Conservation (phyloP, 2,888 invertebrate genomes). For the Geotrupes spiniger region DNA sequence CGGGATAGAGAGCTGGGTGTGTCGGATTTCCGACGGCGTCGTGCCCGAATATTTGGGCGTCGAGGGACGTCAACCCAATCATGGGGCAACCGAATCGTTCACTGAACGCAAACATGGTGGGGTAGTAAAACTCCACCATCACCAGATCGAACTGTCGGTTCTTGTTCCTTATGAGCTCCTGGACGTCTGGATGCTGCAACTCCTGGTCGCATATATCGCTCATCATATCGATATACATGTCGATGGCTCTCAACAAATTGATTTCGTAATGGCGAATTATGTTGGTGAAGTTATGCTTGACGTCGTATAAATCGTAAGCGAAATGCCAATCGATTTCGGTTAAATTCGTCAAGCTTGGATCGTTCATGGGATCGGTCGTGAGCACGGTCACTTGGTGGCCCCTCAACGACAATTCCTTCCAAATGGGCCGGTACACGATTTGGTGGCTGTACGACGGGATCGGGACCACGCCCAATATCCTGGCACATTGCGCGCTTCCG, state of each 20-base stretch:
- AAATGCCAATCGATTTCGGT: slow-evolving; percentile 40
- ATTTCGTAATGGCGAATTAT: not conserved
- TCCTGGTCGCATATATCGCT: slow-evolving; percentile 17
- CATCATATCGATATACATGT: slow-evolving; percentile 5
- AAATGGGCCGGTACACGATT: slow-evolving; percentile 33
- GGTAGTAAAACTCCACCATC: slow-evolving; percentile 55
- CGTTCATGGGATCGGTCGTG: slow-evolving; percentile 38
- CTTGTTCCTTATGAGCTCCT: slow-evolving; percentile 36
- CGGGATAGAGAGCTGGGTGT: slow-evolving; percentile 55
- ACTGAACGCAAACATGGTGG: slow-evolving; percentile 53
- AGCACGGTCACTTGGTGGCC: slow-evolving; percentile 43
- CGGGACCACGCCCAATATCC: slow-evolving; percentile 34
- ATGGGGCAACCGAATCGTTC: slow-evolving; percentile 56
- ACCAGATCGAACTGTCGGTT: slow-evolving; percentile 56
- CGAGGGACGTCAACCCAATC: slow-evolving; percentile 54
- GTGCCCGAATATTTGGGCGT: slow-evolving; percentile 52
- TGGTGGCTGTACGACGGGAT: slow-evolving; percentile 39
- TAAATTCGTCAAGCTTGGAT: slow-evolving; percentile 35
- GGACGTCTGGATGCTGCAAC: slow-evolving; percentile 33
- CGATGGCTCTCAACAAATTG: not conserved
- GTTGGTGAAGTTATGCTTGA: slow-evolving; percentile 8
- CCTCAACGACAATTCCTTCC: slow-evolving; percentile 33
- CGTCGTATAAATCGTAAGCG: slow-evolving; percentile 20
- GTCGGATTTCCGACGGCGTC: slow-evolving; percentile 55
- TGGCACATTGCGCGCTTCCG: slow-evolving; percentile 22